Conservation (phyloP, 2,113 vertebrate species). For the Telmatochromis bifrenatus region DNA sequence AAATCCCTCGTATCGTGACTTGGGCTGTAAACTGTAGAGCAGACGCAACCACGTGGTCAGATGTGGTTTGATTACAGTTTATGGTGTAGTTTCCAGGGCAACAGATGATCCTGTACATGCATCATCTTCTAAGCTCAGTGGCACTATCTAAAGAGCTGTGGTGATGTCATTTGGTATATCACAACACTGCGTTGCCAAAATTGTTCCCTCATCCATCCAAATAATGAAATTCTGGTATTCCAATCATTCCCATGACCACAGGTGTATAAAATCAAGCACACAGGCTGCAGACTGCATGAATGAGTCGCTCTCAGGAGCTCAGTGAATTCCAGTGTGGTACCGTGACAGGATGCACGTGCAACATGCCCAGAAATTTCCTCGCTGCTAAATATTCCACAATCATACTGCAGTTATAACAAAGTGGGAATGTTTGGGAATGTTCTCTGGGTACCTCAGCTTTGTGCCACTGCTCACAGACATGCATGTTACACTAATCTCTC, state of each 20-base stretch:
- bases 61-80: not conserved
- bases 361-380: not conserved
- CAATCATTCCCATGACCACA: rapidly evolving
- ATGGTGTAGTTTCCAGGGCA: too few relatives aligned
- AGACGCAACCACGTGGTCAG: not conserved
- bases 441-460: not conserved
- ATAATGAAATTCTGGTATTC: not conserved
- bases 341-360: not conserved
- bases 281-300: not conserved
- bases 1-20: not conserved
- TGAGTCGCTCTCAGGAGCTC: not conserved
- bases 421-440: not conserved
- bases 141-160: not conserved
- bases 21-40: not conserved
- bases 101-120: rapidly evolving
- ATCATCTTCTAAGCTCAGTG: not conserved
- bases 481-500: not conserved
- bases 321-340: not conserved
- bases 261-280: not conserved
- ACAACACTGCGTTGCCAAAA: not conserved
- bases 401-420: not conserved
- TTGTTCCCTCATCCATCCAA: not conserved
- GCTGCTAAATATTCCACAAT: rapidly evolving
- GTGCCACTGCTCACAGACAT: not conserved
- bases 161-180: not conserved